Base-by-base conservation (phyloP, 37 sponge, comb jelly and placozoan species). In the Beroe ovata region DNA sequence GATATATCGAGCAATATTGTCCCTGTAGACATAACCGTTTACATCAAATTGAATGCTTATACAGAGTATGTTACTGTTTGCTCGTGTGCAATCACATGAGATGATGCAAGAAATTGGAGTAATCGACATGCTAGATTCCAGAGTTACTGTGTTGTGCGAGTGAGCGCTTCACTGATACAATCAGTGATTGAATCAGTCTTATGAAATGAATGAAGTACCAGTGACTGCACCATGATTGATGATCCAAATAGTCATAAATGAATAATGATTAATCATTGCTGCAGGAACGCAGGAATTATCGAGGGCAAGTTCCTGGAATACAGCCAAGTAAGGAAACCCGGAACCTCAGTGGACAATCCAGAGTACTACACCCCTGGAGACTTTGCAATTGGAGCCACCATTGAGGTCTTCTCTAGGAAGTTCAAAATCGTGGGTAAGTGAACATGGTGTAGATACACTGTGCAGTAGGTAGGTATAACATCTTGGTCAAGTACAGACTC, bases 211-310 rank as follows among this genome's bases (percentile, higher is more conserved):
- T n/a, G n/a, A n/a, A n/a, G n/a, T n/a, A n/a, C n/a, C n/a, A n/a
- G n/a, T n/a, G n/a, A n/a, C n/a, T n/a, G n/a, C n/a, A n/a, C n/a
- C n/a, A n/a, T n/a, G n/a, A n/a, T n/a, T n/a, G n/a, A n/a, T n/a
- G n/a, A n/a, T n/a, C n/a, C n/a, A n/a, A n/a, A n/a, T n/a, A n/a
- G n/a, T n/a, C n/a, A n/a, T n/a, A n/a, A n/a, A n/a, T n/a, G n/a
- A n/a, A n/a, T n/a, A n/a, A n/a, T n/a, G n/a, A n/a, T n/a, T n/a
- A n/a, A n/a, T n/a, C n/a, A n/a, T n/a, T n/a, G n/a, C n/a, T n/a
- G n/a, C 89, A 95, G 97, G 71, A 97, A 97, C 91, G 92, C 97
- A 71, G 97, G 97, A 16, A 97, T 97, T 29, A 60, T 93, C 0
- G 97, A 92, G 40, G 97, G 97, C 42, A 93, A 94, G 88, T 97